Evolutionary conservation across 2,113 vertebrate species (phyloP).

Genomic region (Scomber japonicus): DNA sequence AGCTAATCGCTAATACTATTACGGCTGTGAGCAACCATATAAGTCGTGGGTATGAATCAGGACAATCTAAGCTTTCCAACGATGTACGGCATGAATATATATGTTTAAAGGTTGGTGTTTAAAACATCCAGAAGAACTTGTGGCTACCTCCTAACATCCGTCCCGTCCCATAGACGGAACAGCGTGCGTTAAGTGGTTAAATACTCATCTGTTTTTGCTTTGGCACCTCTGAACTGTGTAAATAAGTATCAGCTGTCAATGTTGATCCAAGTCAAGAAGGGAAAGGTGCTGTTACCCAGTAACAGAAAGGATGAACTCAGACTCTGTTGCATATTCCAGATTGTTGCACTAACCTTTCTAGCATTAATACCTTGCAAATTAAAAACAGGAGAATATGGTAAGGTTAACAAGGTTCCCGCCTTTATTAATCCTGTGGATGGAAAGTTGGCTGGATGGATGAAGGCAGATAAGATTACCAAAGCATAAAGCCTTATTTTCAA

Average conservation of each 20-base stretch:
- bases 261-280: slow-evolving; percentile 15
- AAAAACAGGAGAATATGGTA: slow-evolving; percentile 32
- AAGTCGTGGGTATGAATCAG: too few relatives aligned
- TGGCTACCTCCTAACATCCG: too few relatives aligned
- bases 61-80: too few relatives aligned
- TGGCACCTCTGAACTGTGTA: background rate
- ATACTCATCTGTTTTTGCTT: background rate
- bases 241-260: background rate
- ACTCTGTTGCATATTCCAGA: slow-evolving; percentile 4
- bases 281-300: background rate
- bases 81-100: too few relatives aligned
- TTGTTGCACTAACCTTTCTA: slow-evolving; percentile 16
- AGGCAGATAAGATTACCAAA: slow-evolving; percentile 59
- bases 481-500: slow-evolving; percentile 60
- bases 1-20: too few relatives aligned
- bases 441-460: slow-evolving; percentile 59
- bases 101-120: too few relatives aligned
- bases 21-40: too few relatives aligned
- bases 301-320: slow-evolving; percentile 2
- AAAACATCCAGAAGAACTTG: too few relatives aligned
- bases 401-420: slow-evolving; percentile 4
- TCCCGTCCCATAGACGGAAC: too few relatives aligned
- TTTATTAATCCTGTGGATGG: slow-evolving; percentile 45
- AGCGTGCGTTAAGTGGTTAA: too few relatives aligned
- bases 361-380: slow-evolving; percentile 46